Evolutionary conservation across 1,140 invertebrate species (phyloP), one percentile per base, ranked within the genome.

Genomic region (Mycetomoellerius zeteki): DNA sequence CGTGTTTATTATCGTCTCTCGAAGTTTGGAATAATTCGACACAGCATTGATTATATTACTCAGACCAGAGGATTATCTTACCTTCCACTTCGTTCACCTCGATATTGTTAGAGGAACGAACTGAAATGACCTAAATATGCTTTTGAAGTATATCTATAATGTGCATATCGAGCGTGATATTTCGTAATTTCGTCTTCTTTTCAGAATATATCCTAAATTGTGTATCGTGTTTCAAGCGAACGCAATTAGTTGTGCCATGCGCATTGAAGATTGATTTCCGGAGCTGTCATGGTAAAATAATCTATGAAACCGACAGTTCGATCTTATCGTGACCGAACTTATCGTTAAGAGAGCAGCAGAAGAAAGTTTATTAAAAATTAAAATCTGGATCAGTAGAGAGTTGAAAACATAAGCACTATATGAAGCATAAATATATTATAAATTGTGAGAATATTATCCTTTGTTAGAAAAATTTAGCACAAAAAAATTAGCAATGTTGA

Each of bases 191-290:
- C 50, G 14, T 19, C 19, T 19, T 81, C 47, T 65, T 54, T 33
- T 56, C 21, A 2, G 3, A 60, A 52, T 73, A 14, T 37, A 60
- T 72, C 33, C n/a, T 30, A 16, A 14, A 56, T 43, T 72, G 33
- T 72, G 33, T 33, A 43, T 54, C 30, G 1, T 12, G 19, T 82
- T 73, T 47, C 24, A 30, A 27, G 43, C 24, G 19, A 73, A 60
- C 27, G 71, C 78, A 84, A 84, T 90, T 87, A 90, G 30, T 67
- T 71, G 54, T 73, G n/a, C n/a, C n/a, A n/a, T n/a, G 54, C 84
- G 85, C 65, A 67, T 87, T 80, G 64, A 80, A 67, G 60, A 65
- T 87, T 60, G 65, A 85, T 88, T 62, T 30, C 21, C 47, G 43
- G 73, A 71, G 47, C 73, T 52, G 37, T 72, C 14, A 62, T 43